These are phyloP conservation scores for Amphipoea lucens DNA, from an alignment of 2,888 invertebrate genomes.

Conservation along the genomic window DNA sequence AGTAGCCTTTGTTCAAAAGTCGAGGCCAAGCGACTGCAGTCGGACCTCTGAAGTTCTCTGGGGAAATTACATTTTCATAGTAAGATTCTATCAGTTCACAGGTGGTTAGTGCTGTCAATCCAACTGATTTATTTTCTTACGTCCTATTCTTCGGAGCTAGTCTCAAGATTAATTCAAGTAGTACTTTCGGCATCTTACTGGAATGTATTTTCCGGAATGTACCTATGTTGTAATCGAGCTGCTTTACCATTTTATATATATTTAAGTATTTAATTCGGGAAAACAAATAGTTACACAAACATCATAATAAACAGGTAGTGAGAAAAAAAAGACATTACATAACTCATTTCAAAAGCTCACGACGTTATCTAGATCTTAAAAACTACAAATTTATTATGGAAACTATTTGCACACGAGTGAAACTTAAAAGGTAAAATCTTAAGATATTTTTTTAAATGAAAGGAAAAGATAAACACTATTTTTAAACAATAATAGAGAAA, in stretches of 20 bases:
- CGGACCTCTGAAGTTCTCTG: conserved; percentile 25
- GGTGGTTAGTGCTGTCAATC: conserved; percentile 57
- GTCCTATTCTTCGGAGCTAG: conserved; percentile 1
- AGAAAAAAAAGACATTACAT: no score
- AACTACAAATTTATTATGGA: no score
- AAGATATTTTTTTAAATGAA: no score
- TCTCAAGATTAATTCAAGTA: conserved; percentile 20
- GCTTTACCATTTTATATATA: background rate
- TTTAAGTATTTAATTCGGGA: no score
- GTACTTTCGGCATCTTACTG: background rate
- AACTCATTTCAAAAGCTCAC: no score
- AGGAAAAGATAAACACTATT: no score
- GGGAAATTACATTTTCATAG: conserved; percentile 59
- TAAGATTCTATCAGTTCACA: conserved; percentile 52
- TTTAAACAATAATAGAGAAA: no score
- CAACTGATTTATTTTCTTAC: conserved; percentile 54
- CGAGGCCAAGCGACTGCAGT: conserved; percentile 45
- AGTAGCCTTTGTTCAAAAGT: conserved; percentile 43
- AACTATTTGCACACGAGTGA: no score
- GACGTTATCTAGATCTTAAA: no score
- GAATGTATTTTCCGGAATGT: conserved; percentile 5
- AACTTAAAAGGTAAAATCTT: no score
- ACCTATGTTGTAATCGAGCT: background rate
- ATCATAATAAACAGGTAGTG: no score
- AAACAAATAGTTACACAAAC: no score